Base-by-base conservation (phyloP, 2,888 invertebrate genomes). In the Drosophila kuntzei region DNA sequence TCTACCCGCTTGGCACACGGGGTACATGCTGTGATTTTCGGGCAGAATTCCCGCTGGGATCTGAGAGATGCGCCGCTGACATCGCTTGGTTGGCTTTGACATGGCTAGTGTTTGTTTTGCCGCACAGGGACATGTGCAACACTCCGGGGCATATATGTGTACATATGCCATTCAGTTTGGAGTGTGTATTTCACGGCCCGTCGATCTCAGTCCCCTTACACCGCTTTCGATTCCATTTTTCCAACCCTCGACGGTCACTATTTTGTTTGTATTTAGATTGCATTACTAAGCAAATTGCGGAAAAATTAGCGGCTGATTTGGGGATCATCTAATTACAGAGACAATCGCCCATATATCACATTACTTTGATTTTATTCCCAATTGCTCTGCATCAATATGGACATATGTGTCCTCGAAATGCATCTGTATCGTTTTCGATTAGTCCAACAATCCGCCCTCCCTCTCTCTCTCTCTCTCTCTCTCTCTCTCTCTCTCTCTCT, bases 221-320 rank as follows among this genome's bases (percentile, higher is more conserved):
- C 8, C 9, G 27, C 27, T 11, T 34, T 1, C 14, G 20, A 20
- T 3, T 16, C 25, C 37, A 16, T n/a, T 47, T 47, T 47, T 37
- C n/a, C 68, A 76, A 66, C 76, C 79, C 67, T 67, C 79, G 37
- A 7, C 47, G 37, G 34, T 46, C 54, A 74, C 69, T 73, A 81
- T 84, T 87, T 84, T 87, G 89, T 87, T 87, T 86, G 84, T 90
- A 90, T 90, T 90, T 90, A 90, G 91, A 91, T 92, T 92, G 89
- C 90, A 92, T 92, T 92, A 92, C 89, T 86, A 91, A 91, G 91
- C 91, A 92, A 92, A 92, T 92, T 92, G 92, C 92, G 92, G 92
- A 92, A 92, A 92, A 92, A 92, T 92, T 92, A 92, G 92, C 92
- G 92, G 92, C 92, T 92, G 91, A 92, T 92, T 92, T 91, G 85